These are phyloP conservation scores for Folsomia manolachei DNA, from an alignment of 2,888 invertebrate genomes.

Conservation along the genomic window DNA sequence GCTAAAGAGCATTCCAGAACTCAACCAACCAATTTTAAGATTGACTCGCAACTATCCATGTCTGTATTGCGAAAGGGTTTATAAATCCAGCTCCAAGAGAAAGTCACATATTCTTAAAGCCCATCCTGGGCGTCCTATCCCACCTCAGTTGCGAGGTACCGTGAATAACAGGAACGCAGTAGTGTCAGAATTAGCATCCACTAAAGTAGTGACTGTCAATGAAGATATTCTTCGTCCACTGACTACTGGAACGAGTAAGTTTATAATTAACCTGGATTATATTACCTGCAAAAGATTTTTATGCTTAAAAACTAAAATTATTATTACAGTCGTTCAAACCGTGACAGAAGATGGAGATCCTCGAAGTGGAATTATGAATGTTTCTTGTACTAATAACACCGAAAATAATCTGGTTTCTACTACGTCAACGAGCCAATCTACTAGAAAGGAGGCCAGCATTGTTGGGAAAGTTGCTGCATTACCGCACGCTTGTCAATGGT, in stretches of 20 bases:
- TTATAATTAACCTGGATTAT: too few species aligned
- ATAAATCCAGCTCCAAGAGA: constrained; percentile 79
- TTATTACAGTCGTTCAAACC: constrained; percentile 35
- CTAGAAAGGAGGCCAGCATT: constrained; percentile 32
- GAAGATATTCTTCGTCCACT: constrained; percentile 9
- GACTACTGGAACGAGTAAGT: constrained; percentile 29
- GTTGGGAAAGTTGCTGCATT: constrained; percentile 70
- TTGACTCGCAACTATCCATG: constrained; percentile 78
- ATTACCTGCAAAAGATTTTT: too few species aligned
- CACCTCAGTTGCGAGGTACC: constrained; percentile 43
- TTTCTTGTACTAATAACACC: constrained; percentile 16
- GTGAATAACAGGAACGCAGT: constrained; percentile 5
- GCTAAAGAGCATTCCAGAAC: constrained; percentile 67
- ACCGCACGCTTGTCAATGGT: constrained; percentile 72
- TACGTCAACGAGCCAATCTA: constrained; percentile 24
- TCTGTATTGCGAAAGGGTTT: constrained; percentile 73
- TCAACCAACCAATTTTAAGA: constrained; percentile 73
- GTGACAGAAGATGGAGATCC: constrained; percentile 32
- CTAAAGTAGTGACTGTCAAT: background rate
- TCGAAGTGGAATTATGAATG: constrained; percentile 18
- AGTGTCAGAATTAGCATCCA: background rate
- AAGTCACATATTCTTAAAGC: constrained; percentile 77
- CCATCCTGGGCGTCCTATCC: constrained; percentile 68
- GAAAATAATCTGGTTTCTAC: constrained; percentile 24
- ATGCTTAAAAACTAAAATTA: too few species aligned